Evolutionary conservation across 2,113 vertebrate species (phyloP), one percentile per base, ranked within the genome.

Genomic region (Cyanocitta stelleri): DNA sequence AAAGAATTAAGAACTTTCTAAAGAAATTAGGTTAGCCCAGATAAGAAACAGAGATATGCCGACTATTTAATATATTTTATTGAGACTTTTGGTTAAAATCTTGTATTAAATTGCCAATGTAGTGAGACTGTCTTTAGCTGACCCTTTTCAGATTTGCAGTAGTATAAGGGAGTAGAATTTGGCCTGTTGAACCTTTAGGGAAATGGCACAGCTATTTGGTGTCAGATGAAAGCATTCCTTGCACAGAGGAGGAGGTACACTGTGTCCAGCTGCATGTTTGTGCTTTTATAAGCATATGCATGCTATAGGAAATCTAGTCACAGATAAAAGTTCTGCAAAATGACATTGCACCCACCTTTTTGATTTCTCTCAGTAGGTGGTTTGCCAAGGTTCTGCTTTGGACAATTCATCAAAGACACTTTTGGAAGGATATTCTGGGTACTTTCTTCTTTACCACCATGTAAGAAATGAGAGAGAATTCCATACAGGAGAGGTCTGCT

Each of bases 401-500:
- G 41, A 74, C 87, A 91, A 32, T 87, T 96, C 48, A 94, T 75
- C 22, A 97, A 95, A n/a, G 97, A 71, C 12, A 93, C 93, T 83
- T 97, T 97, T 33, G 98, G 91, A 62, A 98, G 95, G 19, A 96
- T 27, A 63, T 95, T 98, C 46, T 93, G 98, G 64, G 74, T 73
- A 27, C 95, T 83, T 68, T 98, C 98, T 79, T 98, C 97, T 85
- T 95, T 92, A 76, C 93, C 85, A 61, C 97, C 97, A 64, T 91
- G 98, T 76, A 99, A 95, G 84, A 99, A 99, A 94, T 99, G 98
- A 89, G 98, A 97, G 91, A 99, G 77, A 93, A 99, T 97, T 59
- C 99, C 99, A 67, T 99, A 99, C 13, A 99, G 87, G 72, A 99
- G 98, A 90, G 99, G 99, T 85, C 99, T 99, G 96, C 29, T n/a